These are phyloP conservation scores for Ridgeia piscesae DNA, from an alignment of 1,140 invertebrate species.

Conservation along the genomic window DNA sequence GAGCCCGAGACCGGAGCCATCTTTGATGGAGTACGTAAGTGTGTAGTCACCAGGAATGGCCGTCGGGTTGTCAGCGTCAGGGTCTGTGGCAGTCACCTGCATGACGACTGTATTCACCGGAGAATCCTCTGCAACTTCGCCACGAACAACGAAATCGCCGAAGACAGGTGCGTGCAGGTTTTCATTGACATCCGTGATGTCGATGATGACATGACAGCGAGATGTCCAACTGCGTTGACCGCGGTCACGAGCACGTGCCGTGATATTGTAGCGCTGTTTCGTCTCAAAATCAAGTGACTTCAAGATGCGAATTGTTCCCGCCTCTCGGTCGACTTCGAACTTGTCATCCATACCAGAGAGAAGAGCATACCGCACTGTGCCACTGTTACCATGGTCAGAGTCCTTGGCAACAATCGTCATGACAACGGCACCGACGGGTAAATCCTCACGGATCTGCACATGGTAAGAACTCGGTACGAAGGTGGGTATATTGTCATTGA, in stretches of 20 bases:
- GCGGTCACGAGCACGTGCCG: conserved; percentile 77
- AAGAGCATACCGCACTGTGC: conserved; percentile 71
- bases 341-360: conserved; percentile 64
- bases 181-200: conserved; percentile 92
- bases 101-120: conserved; percentile 72
- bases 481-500: conserved; percentile 55
- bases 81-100: conserved; percentile 70
- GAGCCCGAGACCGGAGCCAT: conserved; percentile 84
- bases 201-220: conserved; percentile 64
- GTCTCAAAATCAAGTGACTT: conserved; percentile 80
- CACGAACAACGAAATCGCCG: conserved; percentile 69
- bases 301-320: conserved; percentile 79
- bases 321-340: conserved; percentile 78
- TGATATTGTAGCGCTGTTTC: conserved; percentile 83
- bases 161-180: conserved; percentile 83
- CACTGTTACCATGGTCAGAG: conserved; percentile 79
- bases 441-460: conserved; percentile 86
- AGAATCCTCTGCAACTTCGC: conserved; percentile 67
- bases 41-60: conserved; percentile 72
- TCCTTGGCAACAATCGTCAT: conserved; percentile 83
- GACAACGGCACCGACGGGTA: conserved; percentile 82
- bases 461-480: conserved; percentile 65
- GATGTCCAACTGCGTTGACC: conserved; percentile 52
- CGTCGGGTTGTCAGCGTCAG: conserved; percentile 63
- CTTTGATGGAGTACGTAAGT: conserved; percentile 82